Base-by-base conservation (phyloP, 2,113 vertebrate genomes). In the Phalacrocorax carbo region DNA sequence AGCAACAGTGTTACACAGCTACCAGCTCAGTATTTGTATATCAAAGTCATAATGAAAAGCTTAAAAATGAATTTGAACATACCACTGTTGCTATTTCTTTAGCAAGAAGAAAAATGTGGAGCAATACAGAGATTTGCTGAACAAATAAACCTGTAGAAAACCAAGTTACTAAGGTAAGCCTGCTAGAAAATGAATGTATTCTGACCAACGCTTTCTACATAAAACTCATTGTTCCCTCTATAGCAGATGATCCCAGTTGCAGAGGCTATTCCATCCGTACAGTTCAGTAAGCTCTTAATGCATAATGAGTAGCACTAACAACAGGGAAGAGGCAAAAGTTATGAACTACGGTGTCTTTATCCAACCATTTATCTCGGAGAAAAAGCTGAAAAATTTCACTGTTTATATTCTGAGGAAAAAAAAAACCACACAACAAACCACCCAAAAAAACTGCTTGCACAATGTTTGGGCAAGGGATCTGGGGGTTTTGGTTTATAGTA, bases 31-130 rank as follows among this genome's bases (percentile, higher is more conserved):
- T 71, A 79, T 82, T 75, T 91, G 32, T 46, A 72, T 68, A 84
- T 71, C 29, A 40, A 96, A 89, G 22, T 48, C 15, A 75, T 32
- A 87, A 89, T 72, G 58, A 82, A 86, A 90, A 32, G 62, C 22
- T 68, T 89, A 82, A 82, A 95, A 94, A 76, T 15, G 15, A 23
- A 88, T 93, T 95, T 88, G 49, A 93, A 72, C 34, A 26, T 65
- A 75, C 19, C 3, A 1, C 30, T 90, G 27, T 66, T 84, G 23
- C 40, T 88, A 29, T 30, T 42, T 58, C 46, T 76, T 73, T 52
- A 72, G 27, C 40, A 79, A 82, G 21, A 90, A 88, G n/a, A 38
- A 90, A 90, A 88, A 79, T 15, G 52, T 36, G 16, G 11, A 92
- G n/a, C 29, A 51, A 79, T 44, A 68, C 48, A 75, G 46, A 87